Base-by-base conservation (phyloP, 35 echinoderm and acorn worm genomes). In the Lytechinus variegatus region DNA sequence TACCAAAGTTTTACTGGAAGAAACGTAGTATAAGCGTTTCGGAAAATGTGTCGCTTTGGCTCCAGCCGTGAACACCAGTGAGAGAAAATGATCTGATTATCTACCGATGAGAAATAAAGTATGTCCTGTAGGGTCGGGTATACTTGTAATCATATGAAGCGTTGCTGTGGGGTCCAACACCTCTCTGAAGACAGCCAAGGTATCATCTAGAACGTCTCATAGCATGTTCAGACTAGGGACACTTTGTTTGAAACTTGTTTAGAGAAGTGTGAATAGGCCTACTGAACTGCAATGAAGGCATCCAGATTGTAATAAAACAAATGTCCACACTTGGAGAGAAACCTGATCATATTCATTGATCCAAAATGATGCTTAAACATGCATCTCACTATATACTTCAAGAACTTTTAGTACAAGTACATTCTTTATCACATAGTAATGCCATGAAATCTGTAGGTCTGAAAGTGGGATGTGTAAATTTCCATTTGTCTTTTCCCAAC, bases 91-190 rank as follows among this genome's bases (percentile, higher is more conserved):
- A 79, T 79, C 66, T 24, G 66, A 79, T 79, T 79, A 79, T n/a
- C 66, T 79, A 79, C 66, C 66, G 19, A 79, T 79, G 66, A 79
- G 66, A 79, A 79, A 79, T 79, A 79, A 79, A 79, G 66, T 24
- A 79, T 79, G 66, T 79, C 66, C 66, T 5, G 21, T 79, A n/a
- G 66, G 66, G 66, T 24, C n/a, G 19, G 14, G 66, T 79, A 79
- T n/a, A 4, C 66, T 24, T 79, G 66, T 79, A 79, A 79, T 79
- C 21, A 79, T 79, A 79, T 24, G 66, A 79, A 79, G 66, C 66
- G 21, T 79, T 24, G 19, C 66, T 79, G 66, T 79, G 66, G 66
- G 16, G 12, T 79, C 19, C n/a, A 24, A 79, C 66, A 79, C 66
- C 66, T 79, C 66, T 79, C 66, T 24, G 5, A 79, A 79, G 66